Percentiles rank a stretch among this genome's conserved stretches.
phyloP scores from a whole-genome alignment of 2,888 invertebrate genomes.

The Drosophila fungiperda region DNA sequence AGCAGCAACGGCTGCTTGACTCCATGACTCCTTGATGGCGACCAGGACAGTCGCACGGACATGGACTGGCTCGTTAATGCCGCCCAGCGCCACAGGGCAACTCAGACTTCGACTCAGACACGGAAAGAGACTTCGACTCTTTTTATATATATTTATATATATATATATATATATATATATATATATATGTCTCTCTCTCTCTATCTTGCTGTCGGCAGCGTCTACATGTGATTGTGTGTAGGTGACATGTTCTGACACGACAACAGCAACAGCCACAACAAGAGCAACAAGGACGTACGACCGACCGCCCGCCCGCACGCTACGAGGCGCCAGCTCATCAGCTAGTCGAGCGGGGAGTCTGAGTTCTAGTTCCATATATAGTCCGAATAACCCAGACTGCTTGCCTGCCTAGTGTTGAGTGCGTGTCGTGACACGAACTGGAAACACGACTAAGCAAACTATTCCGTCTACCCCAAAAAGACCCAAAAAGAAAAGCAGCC shows the following conservation, averaged over 20 bases:
- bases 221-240: constrained; percentile 69
- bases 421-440: constrained; percentile 1
- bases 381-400: constrained; percentile 8
- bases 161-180: too few species aligned
- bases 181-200: neutral
- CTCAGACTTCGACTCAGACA: constrained; percentile 43
- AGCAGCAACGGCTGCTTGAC: constrained; percentile 45
- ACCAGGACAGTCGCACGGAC: constrained; percentile 29
- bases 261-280: constrained; percentile 49
- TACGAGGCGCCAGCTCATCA: constrained; percentile 81
- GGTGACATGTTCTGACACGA: constrained; percentile 75
- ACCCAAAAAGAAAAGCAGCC: too few species aligned
- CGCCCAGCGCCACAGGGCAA: constrained; percentile 56
- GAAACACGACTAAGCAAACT: neutral
- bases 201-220: constrained; percentile 10
- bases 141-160: too few species aligned
- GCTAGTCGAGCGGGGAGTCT: constrained; percentile 39
- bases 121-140: constrained; percentile 11
- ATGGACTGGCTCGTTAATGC: constrained; percentile 67
- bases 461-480: neutral
- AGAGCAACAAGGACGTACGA: neutral
- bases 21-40: constrained; percentile 36
- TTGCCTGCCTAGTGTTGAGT: constrained; percentile 3
- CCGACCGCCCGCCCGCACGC: constrained; percentile 40
- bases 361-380: constrained; percentile 35